Percentiles rank a stretch among this genome's conserved stretches.
Evolutionary conservation across 2,888 invertebrate species (phyloP).

Genomic region (Drosophila pseudotalamancana): DNA sequence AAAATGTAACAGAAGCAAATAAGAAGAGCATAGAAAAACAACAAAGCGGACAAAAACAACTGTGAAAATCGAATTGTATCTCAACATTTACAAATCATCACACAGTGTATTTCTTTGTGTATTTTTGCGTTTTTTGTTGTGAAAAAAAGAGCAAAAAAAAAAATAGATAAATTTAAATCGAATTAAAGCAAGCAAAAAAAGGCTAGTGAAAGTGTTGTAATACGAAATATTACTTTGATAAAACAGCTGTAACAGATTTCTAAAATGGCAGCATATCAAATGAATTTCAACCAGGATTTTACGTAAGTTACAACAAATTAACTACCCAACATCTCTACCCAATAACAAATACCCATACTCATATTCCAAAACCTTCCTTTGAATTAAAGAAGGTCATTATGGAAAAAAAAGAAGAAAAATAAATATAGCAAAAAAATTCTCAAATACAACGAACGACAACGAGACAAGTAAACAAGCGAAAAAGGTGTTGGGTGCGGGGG

Average conservation of each 20-base stretch:
- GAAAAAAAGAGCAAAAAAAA: conserved; percentile 29
- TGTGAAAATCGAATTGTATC: conserved; percentile 41
- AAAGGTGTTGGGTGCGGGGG: conserved; percentile 44
- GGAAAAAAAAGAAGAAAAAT: conserved; percentile 43
- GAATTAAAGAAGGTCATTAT: conserved; percentile 64
- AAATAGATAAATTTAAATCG: conserved; percentile 6
- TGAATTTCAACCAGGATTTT: conserved; percentile 80
- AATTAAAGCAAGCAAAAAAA: conserved; percentile 9
- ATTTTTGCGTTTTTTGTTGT: conserved; percentile 28
- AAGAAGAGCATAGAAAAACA: conserved; percentile 65
- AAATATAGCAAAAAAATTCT: conserved; percentile 27
- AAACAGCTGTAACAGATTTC: conserved; percentile 41
- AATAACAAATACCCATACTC: not conserved
- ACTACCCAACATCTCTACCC: not conserved
- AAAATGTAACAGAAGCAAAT: conserved; percentile 48
- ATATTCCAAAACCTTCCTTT: conserved; percentile 46
- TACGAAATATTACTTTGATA: conserved; percentile 9
- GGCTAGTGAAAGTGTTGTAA: conserved; percentile 62
- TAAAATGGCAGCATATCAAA: conserved; percentile 75
- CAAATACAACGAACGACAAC: conserved; percentile 55
- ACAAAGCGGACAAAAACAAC: conserved; percentile 64
- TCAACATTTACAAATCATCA: conserved; percentile 15
- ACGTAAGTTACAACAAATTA: conserved; percentile 70
- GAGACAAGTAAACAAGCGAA: conserved; percentile 59
- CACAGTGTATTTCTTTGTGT: conserved; percentile 26